phyloP scores from a whole-genome alignment of 2,888 invertebrate genomes.

The Lasioglossum villosulum region DNA sequence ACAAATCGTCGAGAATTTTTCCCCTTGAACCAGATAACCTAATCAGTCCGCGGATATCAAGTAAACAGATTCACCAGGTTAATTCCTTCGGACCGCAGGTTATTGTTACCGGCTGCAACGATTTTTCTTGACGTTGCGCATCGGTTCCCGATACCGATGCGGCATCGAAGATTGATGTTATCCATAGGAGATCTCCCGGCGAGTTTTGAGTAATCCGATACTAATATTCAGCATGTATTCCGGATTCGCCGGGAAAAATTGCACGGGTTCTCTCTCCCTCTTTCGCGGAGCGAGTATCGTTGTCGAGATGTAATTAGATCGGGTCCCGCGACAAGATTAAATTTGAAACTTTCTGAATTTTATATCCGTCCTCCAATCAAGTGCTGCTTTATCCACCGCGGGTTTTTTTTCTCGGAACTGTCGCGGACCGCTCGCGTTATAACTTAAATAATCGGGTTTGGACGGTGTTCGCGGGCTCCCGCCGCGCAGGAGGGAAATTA shows the following conservation, averaged over 20 bases:
- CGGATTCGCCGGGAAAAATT: not conserved
- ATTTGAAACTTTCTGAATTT: conserved; percentile 41
- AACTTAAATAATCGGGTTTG: conserved; percentile 11
- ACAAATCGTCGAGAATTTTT: too few species aligned
- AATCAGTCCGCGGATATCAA: not conserved
- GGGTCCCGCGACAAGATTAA: conserved; percentile 5
- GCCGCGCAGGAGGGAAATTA: not conserved
- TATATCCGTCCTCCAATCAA: conserved; percentile 22
- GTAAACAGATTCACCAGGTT: not conserved
- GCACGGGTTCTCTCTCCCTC: not conserved
- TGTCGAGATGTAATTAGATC: conserved; percentile 30
- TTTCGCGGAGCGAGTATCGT: not conserved
- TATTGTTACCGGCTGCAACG: not conserved
- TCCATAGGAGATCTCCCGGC: not conserved
- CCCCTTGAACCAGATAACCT: not conserved
- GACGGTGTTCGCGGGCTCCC: not conserved
- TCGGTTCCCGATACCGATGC: not conserved
- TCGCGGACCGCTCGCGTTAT: conserved; percentile 5
- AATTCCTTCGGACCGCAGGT: not conserved
- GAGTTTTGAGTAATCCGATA: not conserved
- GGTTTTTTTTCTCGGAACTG: not conserved
- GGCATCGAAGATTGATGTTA: not conserved
- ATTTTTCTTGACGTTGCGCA: not conserved
- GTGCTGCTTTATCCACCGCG: not conserved
- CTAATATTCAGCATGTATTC: not conserved